phyloP scores from a whole-genome alignment of 1,140 invertebrate species.

The Drosophila ohnishii region DNA sequence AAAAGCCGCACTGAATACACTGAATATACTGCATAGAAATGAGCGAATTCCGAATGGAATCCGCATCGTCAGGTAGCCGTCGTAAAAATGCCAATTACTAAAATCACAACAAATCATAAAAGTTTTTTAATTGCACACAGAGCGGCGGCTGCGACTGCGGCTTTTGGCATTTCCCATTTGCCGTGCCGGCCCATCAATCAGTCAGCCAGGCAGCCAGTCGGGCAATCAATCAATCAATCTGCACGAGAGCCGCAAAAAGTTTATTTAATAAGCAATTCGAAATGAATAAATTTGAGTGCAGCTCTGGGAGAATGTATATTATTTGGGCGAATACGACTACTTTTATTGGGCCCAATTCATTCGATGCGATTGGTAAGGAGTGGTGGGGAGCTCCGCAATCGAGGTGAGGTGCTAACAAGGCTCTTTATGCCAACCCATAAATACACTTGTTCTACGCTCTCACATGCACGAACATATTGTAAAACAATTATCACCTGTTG shows the following conservation, averaged over 20 bases:
- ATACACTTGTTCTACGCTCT: slow-evolving; percentile 49
- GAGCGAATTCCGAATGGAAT: slow-evolving; percentile 39
- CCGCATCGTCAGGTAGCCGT: slow-evolving; percentile 66
- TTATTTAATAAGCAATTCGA: slow-evolving; percentile 37
- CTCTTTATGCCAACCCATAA: slow-evolving; percentile 37
- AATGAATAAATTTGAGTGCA: slow-evolving; percentile 38
- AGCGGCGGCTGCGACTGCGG: slow-evolving; percentile 13
- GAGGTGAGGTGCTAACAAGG: slow-evolving; percentile 38
- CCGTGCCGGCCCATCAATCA: slow-evolving; percentile 51
- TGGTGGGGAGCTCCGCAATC: slow-evolving; percentile 4
- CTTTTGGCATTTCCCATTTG: slow-evolving; percentile 45
- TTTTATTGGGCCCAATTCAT: slow-evolving; percentile 10
- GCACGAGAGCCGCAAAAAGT: slow-evolving; percentile 31
- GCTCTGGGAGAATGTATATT: neutral
- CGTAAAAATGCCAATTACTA: slow-evolving; percentile 72
- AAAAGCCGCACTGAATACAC: slow-evolving; percentile 61
- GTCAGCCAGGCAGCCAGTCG: neutral
- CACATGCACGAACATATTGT: slow-evolving; percentile 62
- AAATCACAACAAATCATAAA: slow-evolving; percentile 80
- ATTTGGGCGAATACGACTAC: neutral
- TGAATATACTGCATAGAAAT: slow-evolving; percentile 71
- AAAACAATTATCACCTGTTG: slow-evolving; percentile 82
- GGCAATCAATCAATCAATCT: slow-evolving; percentile 42
- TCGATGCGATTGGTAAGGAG: neutral
- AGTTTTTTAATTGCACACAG: slow-evolving; percentile 68